These are phyloP conservation scores for Plebejus anna DNA, from an alignment of 2,888 invertebrate species.

Conservation along the genomic window DNA sequence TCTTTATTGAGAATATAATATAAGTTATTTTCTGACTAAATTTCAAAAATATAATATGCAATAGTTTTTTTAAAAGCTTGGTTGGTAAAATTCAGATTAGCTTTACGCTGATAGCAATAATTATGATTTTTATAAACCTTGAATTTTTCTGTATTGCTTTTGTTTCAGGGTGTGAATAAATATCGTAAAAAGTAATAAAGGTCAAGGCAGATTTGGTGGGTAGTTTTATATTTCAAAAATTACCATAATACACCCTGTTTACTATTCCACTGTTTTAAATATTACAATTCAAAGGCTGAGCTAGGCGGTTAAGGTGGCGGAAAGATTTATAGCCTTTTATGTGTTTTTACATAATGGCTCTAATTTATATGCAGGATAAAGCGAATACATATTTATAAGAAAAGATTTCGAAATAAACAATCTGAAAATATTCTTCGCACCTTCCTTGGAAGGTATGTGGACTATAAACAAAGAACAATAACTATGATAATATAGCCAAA, in stretches of 20 bases:
- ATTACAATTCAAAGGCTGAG: conserved; percentile 23
- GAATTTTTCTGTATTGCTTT: too few species aligned
- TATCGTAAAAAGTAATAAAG: neutral
- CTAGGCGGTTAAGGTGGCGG: conserved; percentile 15
- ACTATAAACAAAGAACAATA: too few species aligned
- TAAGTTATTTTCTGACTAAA: too few species aligned
- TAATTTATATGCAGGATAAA: conserved; percentile 29
- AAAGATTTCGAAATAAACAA: conserved; percentile 20
- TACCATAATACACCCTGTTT: conserved; percentile 22
- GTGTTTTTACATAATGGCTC: conserved; percentile 25
- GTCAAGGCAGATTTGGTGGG: conserved; percentile 6
- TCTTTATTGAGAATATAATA: too few species aligned
- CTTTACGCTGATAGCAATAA: too few species aligned
- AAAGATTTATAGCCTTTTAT: conserved; percentile 28
- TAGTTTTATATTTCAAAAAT: conserved; percentile 8
- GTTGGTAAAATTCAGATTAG: too few species aligned
- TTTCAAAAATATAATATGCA: too few species aligned
- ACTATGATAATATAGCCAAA: neutral
- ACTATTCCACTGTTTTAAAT: conserved; percentile 19
- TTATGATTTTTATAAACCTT: too few species aligned
- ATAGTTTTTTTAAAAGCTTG: too few species aligned
- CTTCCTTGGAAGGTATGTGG: neutral
- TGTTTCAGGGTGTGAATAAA: neutral
- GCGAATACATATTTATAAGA: conserved; percentile 20
- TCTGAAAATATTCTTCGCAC: neutral